Base-by-base conservation (phyloP, 2,888 invertebrate genomes). In the Microctonus brassicae region DNA sequence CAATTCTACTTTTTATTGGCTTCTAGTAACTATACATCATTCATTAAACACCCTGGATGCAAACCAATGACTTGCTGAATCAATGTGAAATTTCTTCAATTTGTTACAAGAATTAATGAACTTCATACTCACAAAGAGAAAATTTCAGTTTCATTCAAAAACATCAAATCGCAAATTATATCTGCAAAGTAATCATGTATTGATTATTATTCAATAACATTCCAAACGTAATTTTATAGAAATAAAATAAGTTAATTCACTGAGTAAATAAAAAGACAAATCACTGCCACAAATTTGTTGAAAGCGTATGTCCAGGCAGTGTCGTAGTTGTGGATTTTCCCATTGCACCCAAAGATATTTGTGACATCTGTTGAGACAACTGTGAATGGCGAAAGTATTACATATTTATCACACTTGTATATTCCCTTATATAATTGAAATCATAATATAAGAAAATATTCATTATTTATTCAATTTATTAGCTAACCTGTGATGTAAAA, bases 291-390 rank as follows among this genome's bases (percentile, higher is more conserved):
- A 87, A 80, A 81, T 87, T 87, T 68, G 83, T 87, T 66, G 87
- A 87, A 64, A 87, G 82, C 10, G 87, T 86, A 77, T 87, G 87
- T 17, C 86, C 86, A 20, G 86, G 78, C 61, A 87, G 76, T 68
- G 78, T 66, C 20, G 82, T 61, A n/a, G 81, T 33, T 24, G 78
- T 60, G 17, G 83, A 71, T 58, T 86, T 87, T 53, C 74, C 77
- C 73, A 84, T 77, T 66, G 82, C 83, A 53, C 83, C 80, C 72
- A 90, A 79, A 64, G 88, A 87, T 82, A 90, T 84, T 81, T 89
- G 89, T 20, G 88, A 86, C 85, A 90, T 90, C 81, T 90, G 90
- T 80, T 90, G 90, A 53, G 88, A 89, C 74, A 90, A 77, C 86
- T 87, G 75, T 33, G 81, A 80, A 72, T 67, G 61, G 13, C n/a